These are phyloP conservation scores for Lordiphosa andalusiaca DNA, from an alignment of 2,888 invertebrate species.

Conservation along the genomic window DNA sequence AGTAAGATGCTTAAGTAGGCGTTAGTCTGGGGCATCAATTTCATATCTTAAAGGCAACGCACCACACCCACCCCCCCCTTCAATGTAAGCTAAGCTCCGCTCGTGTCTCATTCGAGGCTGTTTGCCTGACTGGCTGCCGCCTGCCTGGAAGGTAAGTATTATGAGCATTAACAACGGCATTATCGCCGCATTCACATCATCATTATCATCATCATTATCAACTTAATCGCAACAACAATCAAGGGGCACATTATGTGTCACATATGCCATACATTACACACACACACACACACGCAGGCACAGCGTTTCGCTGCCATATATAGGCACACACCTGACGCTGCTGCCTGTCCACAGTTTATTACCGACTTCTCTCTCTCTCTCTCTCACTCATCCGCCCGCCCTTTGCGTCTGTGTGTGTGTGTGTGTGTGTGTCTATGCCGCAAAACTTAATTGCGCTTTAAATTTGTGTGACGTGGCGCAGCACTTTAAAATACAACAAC, in stretches of 20 bases:
- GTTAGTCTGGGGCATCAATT: slow-evolving; percentile 9
- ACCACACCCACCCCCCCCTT: too few species aligned
- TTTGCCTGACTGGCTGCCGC: neutral
- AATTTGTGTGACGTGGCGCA: slow-evolving; percentile 39
- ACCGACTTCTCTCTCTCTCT: neutral
- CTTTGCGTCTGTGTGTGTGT: slow-evolving; percentile 4
- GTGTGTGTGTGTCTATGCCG: slow-evolving; percentile 48
- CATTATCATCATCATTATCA: slow-evolving; percentile 51
- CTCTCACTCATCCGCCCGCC: neutral
- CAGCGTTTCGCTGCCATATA: neutral
- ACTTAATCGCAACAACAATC: slow-evolving; percentile 49
- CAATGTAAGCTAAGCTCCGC: neutral
- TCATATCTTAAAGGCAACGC: neutral
- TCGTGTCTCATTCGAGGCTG: neutral
- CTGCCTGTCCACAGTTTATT: slow-evolving; percentile 34
- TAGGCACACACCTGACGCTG: slow-evolving; percentile 25
- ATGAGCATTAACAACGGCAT: slow-evolving; percentile 46
- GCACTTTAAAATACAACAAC: slow-evolving; percentile 42
- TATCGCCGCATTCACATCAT: slow-evolving; percentile 37
- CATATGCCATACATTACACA: slow-evolving; percentile 31
- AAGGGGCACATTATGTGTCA: slow-evolving; percentile 37
- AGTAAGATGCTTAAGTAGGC: slow-evolving; percentile 12
- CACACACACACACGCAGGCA: slow-evolving; percentile 4
- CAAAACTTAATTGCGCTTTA: slow-evolving; percentile 68
- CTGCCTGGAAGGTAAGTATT: slow-evolving; percentile 8